Percentiles rank a stretch among this genome's conserved stretches.
phyloP scores from a whole-genome alignment of 2,888 invertebrate genomes.

The Drosophila fungiperda region DNA sequence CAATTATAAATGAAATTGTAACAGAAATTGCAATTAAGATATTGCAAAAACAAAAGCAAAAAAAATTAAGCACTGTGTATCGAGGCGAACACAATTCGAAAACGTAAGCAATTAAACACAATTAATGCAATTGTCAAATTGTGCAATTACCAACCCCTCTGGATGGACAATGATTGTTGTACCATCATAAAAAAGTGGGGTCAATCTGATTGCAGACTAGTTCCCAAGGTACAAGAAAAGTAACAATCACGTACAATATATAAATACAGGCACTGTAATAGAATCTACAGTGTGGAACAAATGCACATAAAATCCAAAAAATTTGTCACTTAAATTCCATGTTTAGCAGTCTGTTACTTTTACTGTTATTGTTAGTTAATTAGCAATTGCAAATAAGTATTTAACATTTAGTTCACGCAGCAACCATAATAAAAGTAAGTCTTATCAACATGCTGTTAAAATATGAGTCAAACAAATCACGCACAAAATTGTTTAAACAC shows the following conservation, averaged over 20 bases:
- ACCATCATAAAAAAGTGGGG: conserved; percentile 2
- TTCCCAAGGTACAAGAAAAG: conserved; percentile 6
- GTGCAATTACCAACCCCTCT: conserved; percentile 55
- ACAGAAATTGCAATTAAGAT: conserved; percentile 71
- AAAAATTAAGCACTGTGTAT: conserved; percentile 38
- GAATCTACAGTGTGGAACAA: background rate
- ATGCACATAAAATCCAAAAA: background rate
- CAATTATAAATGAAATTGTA: conserved; percentile 69
- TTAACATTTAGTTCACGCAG: background rate
- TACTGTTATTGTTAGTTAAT: background rate
- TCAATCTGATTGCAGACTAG: conserved; percentile 1
- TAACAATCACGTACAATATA: background rate
- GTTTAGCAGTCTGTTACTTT: background rate
- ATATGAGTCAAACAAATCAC: background rate
- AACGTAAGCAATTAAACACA: conserved; percentile 72
- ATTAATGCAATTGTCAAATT: conserved; percentile 73
- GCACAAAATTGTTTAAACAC: background rate
- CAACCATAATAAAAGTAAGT: background rate
- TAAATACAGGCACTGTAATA: background rate
- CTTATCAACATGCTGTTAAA: background rate
- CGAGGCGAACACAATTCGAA: conserved; percentile 41
- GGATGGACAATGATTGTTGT: background rate
- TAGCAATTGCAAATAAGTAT: background rate
- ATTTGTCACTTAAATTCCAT: background rate
- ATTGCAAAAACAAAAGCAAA: conserved; percentile 25